A percentile compares a stretch with the other conserved stretches of the same genome.
Evolutionary conservation across 1,140 invertebrate genomes (phyloP).

Genomic region (Hylaeus anthracinus): DNA sequence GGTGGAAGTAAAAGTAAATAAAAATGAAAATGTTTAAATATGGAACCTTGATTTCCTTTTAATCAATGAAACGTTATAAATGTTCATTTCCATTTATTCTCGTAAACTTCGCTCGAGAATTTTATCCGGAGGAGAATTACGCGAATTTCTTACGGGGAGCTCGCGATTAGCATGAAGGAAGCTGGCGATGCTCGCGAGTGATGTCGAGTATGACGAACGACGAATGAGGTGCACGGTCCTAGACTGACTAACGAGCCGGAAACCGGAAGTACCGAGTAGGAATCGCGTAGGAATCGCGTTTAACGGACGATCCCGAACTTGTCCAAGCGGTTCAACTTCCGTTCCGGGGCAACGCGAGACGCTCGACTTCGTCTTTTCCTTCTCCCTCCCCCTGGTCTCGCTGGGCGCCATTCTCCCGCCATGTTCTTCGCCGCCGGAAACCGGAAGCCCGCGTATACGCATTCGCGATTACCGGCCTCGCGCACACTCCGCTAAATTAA

Average conservation of each 20-base stretch:
- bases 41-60: too few relatives aligned
- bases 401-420: constrained; percentile 1
- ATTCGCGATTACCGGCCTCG: constrained; percentile 59
- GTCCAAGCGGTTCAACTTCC: constrained; percentile 62
- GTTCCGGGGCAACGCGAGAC: constrained; percentile 49
- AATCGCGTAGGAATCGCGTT: constrained; percentile 60
- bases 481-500: constrained; percentile 38
- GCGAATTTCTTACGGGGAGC: too few relatives aligned
- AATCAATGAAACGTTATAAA: too few relatives aligned
- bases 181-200: not conserved
- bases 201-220: constrained; percentile 51
- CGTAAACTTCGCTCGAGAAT: too few relatives aligned
- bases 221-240: constrained; percentile 55
- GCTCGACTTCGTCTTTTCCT: constrained; percentile 21
- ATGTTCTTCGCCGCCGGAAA: constrained; percentile 53
- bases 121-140: too few relatives aligned
- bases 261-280: constrained; percentile 58
- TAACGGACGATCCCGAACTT: constrained; percentile 61
- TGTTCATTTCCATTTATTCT: too few relatives aligned
- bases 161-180: not conserved
- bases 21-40: too few relatives aligned
- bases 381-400: not conserved
- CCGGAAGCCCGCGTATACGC: constrained; percentile 62
- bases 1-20: too few relatives aligned
- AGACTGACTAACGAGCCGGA: constrained; percentile 63